Evolutionary conservation across 2,113 vertebrate species (phyloP).

Genomic region (Columba janthina): DNA sequence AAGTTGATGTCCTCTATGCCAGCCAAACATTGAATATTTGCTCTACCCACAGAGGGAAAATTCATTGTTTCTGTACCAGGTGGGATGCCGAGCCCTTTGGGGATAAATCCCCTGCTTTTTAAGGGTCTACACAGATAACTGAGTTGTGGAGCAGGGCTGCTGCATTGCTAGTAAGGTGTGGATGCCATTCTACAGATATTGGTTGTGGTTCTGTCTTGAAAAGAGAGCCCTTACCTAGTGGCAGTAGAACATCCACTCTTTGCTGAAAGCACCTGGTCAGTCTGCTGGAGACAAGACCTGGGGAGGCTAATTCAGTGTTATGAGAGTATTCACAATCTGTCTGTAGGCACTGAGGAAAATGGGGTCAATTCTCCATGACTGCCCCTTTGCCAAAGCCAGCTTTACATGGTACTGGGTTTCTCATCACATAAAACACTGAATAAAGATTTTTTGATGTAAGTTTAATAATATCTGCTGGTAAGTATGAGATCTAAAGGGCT

Average conservation of each 20-base stretch:
- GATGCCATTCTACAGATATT: not conserved
- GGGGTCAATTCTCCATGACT: not conserved
- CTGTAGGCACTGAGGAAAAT: not conserved
- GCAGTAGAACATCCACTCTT: not conserved
- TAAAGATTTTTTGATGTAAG: not conserved
- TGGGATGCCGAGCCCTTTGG: fast-evolving
- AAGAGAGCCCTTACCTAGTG: not conserved
- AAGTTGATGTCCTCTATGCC: not conserved
- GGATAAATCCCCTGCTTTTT: not conserved
- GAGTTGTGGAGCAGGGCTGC: not conserved
- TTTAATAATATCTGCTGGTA: not conserved
- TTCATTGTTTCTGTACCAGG: not conserved
- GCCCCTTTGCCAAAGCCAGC: not conserved
- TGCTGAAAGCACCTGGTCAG: not conserved
- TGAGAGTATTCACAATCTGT: not conserved
- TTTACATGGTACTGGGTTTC: not conserved
- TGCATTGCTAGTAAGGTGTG: fast-evolving
- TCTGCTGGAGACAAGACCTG: not conserved
- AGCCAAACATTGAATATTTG: not conserved
- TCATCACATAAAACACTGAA: not conserved
- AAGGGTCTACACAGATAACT: not conserved
- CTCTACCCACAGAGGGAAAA: not conserved
- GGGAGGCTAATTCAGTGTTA: not conserved
- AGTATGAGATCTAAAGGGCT: not conserved
- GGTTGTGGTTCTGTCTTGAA: not conserved